phyloP scores from a whole-genome alignment of 2,113 vertebrate species.

The Scophthalmus maximus region DNA sequence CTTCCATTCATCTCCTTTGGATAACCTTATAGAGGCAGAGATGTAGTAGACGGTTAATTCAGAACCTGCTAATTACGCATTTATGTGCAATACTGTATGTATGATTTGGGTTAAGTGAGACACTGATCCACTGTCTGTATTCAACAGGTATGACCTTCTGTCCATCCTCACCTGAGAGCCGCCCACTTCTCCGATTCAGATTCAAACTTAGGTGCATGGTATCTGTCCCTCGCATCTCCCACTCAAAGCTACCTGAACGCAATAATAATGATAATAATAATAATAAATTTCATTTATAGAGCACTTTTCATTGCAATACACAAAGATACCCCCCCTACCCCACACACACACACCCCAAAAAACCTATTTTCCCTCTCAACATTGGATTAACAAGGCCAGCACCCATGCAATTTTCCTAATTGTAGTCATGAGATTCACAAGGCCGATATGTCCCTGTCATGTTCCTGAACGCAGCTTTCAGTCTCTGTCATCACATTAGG shows the following conservation, averaged over 20 bases:
- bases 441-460: constrained; percentile 45
- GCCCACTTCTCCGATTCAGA: background rate
- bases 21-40: background rate
- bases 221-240: background rate
- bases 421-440: constrained; percentile 61
- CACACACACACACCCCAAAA: constrained; percentile 16
- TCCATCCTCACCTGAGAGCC: background rate
- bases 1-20: background rate
- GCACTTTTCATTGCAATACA: too few species aligned
- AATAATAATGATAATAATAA: too few species aligned
- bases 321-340: constrained; percentile 5
- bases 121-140: background rate
- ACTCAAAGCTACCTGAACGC: constrained; percentile 17
- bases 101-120: background rate
- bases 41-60: background rate
- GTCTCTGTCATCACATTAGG: constrained; percentile 67
- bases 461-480: constrained; percentile 51
- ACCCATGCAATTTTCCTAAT: constrained; percentile 73
- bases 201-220: background rate
- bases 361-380: constrained; percentile 41
- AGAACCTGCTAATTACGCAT: too few species aligned
- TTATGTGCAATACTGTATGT: background rate
- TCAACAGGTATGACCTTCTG: background rate
- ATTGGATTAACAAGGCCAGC: constrained; percentile 57
- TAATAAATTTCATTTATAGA: too few species aligned